These are phyloP conservation scores for Poecilia picta DNA, from an alignment of 2,797 vertebrate species.

Conservation along the genomic window DNA sequence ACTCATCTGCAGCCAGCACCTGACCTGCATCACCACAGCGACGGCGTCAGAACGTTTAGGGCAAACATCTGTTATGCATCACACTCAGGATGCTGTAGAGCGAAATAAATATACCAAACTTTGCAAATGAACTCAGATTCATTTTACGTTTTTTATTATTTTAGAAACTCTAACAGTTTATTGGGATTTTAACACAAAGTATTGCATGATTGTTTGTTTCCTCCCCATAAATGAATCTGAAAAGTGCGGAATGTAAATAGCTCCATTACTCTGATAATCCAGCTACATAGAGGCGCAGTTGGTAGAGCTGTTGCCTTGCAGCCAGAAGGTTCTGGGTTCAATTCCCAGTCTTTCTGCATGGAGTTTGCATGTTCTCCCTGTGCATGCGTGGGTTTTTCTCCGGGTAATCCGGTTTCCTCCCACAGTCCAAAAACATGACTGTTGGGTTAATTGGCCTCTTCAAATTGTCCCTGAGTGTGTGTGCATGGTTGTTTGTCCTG, in stretches of 20 bases:
- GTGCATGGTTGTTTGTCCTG: too few species aligned
- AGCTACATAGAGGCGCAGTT: too few species aligned
- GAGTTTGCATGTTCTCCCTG: too few species aligned
- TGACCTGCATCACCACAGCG: slow-evolving; percentile 40
- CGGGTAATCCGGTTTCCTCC: too few species aligned
- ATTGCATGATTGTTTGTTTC: not conserved
- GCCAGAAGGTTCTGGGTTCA: too few species aligned
- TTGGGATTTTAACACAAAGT: not conserved
- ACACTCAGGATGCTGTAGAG: slow-evolving; percentile 26
- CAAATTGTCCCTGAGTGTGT: too few species aligned
- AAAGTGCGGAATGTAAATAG: not conserved
- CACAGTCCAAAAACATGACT: too few species aligned
- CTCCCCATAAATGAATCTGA: not conserved
- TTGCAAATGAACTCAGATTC: not conserved
- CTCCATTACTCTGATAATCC: not conserved
- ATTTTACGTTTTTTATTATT: not conserved
- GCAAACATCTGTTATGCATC: slow-evolving; percentile 69
- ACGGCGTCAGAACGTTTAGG: slow-evolving; percentile 44
- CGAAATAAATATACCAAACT: not conserved
- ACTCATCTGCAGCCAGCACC: slow-evolving; percentile 61
- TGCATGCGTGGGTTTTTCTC: too few species aligned
- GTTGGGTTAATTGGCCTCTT: too few species aligned
- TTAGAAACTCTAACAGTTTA: not conserved
- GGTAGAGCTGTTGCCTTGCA: too few species aligned
- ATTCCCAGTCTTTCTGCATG: too few species aligned